phyloP scores from a whole-genome alignment of 2,113 vertebrate genomes.

The Mirza zaza region DNA sequence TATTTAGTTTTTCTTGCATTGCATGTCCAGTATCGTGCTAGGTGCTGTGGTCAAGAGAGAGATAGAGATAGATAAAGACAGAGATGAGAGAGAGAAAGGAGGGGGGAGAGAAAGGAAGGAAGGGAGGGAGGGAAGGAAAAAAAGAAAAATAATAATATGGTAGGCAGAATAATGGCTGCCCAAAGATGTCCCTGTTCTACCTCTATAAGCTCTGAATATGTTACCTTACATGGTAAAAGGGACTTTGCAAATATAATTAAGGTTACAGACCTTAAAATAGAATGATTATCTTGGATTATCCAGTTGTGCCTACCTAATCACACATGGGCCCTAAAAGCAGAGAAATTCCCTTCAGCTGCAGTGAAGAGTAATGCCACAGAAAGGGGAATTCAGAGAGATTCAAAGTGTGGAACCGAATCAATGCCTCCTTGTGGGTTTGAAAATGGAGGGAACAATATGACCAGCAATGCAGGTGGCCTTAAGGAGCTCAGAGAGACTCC shows the following conservation, averaged over 20 bases:
- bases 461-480: background rate
- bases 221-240: background rate
- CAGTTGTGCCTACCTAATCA: background rate
- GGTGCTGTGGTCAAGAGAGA: background rate
- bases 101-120: accelerated
- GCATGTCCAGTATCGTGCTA: background rate
- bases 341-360: background rate
- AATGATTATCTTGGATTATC: background rate
- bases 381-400: background rate
- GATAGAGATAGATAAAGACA: accelerated
- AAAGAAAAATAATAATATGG: background rate
- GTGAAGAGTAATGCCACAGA: background rate
- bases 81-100: accelerated
- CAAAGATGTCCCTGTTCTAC: background rate
- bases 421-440: background rate
- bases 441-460: background rate
- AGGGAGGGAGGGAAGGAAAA: background rate
- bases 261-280: background rate
- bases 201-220: background rate
- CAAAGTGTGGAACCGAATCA: background rate
- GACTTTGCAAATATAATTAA: background rate
- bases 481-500: background rate
- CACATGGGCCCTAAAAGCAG: background rate
- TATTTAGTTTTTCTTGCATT: background rate
- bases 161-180: background rate